Percentiles rank a stretch among this genome's conserved stretches.
Conservation (phyloP, 92 coral and sea anemone genomes). For the Montipora capitata region DNA sequence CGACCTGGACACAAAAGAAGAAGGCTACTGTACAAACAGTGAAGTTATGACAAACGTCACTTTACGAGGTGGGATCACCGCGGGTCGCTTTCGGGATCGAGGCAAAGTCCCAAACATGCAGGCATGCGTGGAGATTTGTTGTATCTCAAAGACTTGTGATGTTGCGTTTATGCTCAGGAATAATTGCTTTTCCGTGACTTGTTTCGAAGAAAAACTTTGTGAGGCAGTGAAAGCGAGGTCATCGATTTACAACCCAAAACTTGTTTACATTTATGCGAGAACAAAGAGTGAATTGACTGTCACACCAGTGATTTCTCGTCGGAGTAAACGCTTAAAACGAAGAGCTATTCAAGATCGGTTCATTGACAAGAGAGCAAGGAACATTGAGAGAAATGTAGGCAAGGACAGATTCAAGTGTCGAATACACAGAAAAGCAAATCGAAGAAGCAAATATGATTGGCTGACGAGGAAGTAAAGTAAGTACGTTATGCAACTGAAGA, state of each 20-base stretch:
- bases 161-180: constrained; percentile 88
- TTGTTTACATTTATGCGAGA: constrained; percentile 92
- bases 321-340: constrained; percentile 30
- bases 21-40: constrained; percentile 91
- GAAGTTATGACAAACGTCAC: constrained; percentile 95
- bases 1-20: constrained; percentile 36
- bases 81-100: constrained; percentile 95
- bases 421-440: constrained; percentile 17
- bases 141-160: constrained; percentile 92
- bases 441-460: not conserved
- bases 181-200: constrained; percentile 93
- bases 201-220: constrained; percentile 85
- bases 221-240: constrained; percentile 93
- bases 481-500: not conserved
- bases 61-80: constrained; percentile 89
- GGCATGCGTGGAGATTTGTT: constrained; percentile 96
- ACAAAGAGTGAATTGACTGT: constrained; percentile 54
- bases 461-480: not conserved
- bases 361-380: not conserved
- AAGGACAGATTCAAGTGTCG: constrained; percentile 30
- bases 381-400: not conserved
- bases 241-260: constrained; percentile 75
- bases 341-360: not conserved
- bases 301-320: constrained; percentile 26
- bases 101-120: constrained; percentile 84